Evolutionary conservation across 2,797 vertebrate genomes (phyloP).

Genomic region (Catostomus latipinnis): DNA sequence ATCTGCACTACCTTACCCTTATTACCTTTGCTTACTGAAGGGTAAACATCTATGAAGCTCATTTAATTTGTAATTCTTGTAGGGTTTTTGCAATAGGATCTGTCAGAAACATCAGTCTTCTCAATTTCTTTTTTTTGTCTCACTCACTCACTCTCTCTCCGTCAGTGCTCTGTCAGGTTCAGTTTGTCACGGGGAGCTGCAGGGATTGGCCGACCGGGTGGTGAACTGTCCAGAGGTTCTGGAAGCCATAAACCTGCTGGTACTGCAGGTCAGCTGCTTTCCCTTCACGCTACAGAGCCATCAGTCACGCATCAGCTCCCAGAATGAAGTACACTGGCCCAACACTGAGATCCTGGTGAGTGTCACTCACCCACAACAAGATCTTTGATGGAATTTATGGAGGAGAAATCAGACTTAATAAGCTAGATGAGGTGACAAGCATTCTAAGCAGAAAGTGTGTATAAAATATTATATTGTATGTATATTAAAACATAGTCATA

Average conservation of each 20-base stretch:
- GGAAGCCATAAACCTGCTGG: conserved; percentile 93
- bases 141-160: neutral
- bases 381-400: conserved; percentile 6
- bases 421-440: neutral
- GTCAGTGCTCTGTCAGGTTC: conserved; percentile 90
- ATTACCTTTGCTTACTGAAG: too few relatives aligned
- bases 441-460: neutral
- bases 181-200: conserved; percentile 91
- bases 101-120: too few relatives aligned
- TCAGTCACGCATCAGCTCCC: conserved; percentile 90
- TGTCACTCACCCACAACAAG: conserved; percentile 31
- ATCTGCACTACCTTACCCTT: too few relatives aligned
- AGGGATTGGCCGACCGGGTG: conserved; percentile 93
- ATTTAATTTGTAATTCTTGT: too few relatives aligned
- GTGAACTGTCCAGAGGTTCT: conserved; percentile 96
- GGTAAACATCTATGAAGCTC: too few relatives aligned
- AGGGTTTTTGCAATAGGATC: too few relatives aligned
- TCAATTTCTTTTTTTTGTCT: too few relatives aligned
- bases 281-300: conserved; percentile 93
- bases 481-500: too few relatives aligned
- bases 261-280: conserved; percentile 97
- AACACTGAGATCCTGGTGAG: conserved; percentile 82
- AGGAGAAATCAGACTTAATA: neutral
- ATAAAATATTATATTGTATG: too few relatives aligned
- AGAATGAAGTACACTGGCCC: conserved; percentile 96